Evolutionary conservation across 2,888 invertebrate genomes (phyloP).

Genomic region (Junonia oenone): DNA sequence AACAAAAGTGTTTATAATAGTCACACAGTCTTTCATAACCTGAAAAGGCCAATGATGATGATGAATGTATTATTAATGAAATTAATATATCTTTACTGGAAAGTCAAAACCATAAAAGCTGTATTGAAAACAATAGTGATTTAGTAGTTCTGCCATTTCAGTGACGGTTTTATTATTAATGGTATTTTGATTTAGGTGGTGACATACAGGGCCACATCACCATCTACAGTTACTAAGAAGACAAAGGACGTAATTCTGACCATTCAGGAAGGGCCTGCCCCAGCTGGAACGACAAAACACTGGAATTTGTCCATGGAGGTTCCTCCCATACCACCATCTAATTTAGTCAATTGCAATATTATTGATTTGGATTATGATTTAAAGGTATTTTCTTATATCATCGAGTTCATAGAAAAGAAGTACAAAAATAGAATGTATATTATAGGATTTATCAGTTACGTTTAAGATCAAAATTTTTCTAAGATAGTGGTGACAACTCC

Average conservation of each 20-base stretch:
- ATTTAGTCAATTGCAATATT: conserved; percentile 85
- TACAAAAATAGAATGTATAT: too few species aligned
- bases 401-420: too few species aligned
- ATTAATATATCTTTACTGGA: too few species aligned
- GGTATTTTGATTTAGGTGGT: conserved; percentile 79
- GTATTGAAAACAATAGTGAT: too few species aligned
- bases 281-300: conserved; percentile 79
- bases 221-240: conserved; percentile 79
- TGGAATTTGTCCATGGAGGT: conserved; percentile 83
- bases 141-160: too few species aligned
- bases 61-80: too few species aligned
- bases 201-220: conserved; percentile 83
- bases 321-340: conserved; percentile 88
- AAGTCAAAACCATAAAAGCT: too few species aligned
- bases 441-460: too few species aligned
- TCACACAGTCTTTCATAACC: too few species aligned
- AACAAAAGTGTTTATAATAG: too few species aligned
- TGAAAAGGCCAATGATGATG: too few species aligned
- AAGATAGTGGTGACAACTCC: neutral
- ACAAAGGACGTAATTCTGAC: conserved; percentile 81
- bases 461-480: conserved; percentile 20
- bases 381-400: conserved; percentile 62
- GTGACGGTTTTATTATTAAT: too few species aligned
- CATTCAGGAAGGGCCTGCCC: conserved; percentile 83
- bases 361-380: conserved; percentile 88